Percentiles rank a stretch among this genome's conserved stretches.
Conservation (phyloP, 2,113 vertebrate species). For the Puffinus mauretanicus region DNA sequence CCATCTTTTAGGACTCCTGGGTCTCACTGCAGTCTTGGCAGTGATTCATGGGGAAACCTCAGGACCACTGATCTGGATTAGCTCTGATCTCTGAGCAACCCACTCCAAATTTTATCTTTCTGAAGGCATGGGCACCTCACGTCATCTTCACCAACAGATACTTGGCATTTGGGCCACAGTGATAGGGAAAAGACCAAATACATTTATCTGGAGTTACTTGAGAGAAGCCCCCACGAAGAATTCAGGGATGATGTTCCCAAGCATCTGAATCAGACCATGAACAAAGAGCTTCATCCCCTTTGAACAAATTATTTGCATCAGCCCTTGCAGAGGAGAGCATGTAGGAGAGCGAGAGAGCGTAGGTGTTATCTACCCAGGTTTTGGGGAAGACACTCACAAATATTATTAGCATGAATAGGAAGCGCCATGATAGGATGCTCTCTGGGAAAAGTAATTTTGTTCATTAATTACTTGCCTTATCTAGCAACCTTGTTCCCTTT, state of each 20-base stretch:
- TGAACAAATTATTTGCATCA: slow-evolving; percentile 9
- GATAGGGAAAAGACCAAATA: background rate
- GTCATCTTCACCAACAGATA: background rate
- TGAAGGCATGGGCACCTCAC: background rate
- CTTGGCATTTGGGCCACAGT: fast-evolving
- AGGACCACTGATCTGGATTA: background rate
- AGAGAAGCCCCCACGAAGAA: background rate
- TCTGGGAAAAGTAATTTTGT: slow-evolving; percentile 56
- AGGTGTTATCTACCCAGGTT: slow-evolving; percentile 43
- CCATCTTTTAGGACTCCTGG: background rate
- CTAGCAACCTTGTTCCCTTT: slow-evolving; percentile 27
- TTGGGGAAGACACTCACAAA: slow-evolving; percentile 57
- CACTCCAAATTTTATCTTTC: background rate
- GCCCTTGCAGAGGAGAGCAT: slow-evolving; percentile 2
- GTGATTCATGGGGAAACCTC: background rate
- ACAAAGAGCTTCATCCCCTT: background rate
- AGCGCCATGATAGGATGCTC: slow-evolving; percentile 52
- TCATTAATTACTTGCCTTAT: slow-evolving; percentile 70
- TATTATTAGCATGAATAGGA: slow-evolving; percentile 51
- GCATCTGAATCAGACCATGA: background rate
- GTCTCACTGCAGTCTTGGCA: background rate
- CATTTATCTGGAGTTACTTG: background rate
- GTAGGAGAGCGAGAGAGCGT: background rate
- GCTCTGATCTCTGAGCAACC: background rate
- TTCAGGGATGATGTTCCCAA: background rate